Evolutionary conservation across 2,113 vertebrate genomes (phyloP), one percentile per base, ranked within the genome.

Genomic region (Tyto alba): DNA sequence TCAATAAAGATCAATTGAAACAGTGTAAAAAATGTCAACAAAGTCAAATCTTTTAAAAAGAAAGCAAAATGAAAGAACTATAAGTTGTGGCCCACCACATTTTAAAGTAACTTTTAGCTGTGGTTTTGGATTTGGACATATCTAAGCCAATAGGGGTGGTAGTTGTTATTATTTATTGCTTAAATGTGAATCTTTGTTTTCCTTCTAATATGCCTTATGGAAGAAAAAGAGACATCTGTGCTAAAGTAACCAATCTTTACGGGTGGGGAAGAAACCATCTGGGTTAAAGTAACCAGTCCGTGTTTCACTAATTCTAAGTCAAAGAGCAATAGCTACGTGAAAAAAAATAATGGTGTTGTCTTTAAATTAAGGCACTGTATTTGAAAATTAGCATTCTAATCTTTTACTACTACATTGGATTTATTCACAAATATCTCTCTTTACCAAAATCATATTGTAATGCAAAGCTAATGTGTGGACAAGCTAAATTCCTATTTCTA

Each of bases 1-100:
- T 90, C 84, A 95, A 94, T 95, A 96, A 96, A 96, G 94, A 96
- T 96, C 94, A 97, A 89, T 96, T 95, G 91, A 91, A 96, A 88
- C 34, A 80, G 64, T 47, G 77, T 75, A 92, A 95, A 95, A 97
- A 96, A 92, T 63, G 68, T 90, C 90, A 95, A 75, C 82, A 74
- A 95, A 96, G 80, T 92, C 30, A 82, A 93, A 76, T 89, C 62
- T 91, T 88, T 93, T 85, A 15, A 81, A 96, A 92, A 91, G 84
- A 94, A 97, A 79, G 40, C 41, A 87, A 89, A 97, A 95, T 92
- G 84, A 95, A 95, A 97, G 90, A 29, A 78, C 77, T 87, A 3
- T 92, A 92, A 93, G 55, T 89, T 96, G 92, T 85, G 84, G 73
- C 50, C 90, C 90, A 73, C 48, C 69, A 79, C 74, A 73, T 50